A percentile compares a stretch with the other conserved stretches of the same genome.
Conservation (phyloP, 2,113 vertebrate genomes). For the Collichthys lucidus region DNA sequence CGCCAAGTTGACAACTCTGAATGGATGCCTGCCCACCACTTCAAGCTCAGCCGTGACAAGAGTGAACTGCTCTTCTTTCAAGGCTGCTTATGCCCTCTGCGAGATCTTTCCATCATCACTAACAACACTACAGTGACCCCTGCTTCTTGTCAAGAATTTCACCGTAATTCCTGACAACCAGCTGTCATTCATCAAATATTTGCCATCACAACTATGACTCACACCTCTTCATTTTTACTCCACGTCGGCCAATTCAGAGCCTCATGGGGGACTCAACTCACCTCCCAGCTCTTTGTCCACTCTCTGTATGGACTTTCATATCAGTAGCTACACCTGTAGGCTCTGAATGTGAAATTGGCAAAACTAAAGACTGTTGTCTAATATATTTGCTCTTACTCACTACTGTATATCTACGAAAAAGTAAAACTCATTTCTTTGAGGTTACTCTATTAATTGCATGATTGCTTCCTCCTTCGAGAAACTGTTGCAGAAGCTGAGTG, state of each 20-base stretch:
- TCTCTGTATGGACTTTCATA: constrained; percentile 19
- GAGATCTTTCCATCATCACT: constrained; percentile 64
- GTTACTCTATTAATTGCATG: constrained; percentile 54
- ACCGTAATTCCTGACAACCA: constrained; percentile 63
- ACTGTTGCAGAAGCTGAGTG: not conserved
- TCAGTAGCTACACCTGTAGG: constrained; percentile 1
- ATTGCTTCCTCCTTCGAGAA: constrained; percentile 38
- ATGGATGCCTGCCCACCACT: constrained; percentile 50
- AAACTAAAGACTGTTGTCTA: not conserved
- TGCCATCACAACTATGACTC: constrained; percentile 31
- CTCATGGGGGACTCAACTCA: constrained; percentile 12
- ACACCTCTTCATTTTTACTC: constrained; percentile 32
- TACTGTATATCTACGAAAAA: constrained; percentile 17
- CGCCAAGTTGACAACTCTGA: constrained; percentile 53
- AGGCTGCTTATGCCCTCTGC: constrained; percentile 38
- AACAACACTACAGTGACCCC: constrained; percentile 65
- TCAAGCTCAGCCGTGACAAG: constrained; percentile 49
- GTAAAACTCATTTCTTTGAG: constrained; percentile 29
- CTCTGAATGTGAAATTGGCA: constrained; percentile 10
- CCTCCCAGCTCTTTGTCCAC: constrained; percentile 34
- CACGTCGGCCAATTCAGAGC: constrained; percentile 28
- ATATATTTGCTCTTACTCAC: constrained; percentile 27
- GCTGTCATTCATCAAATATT: constrained; percentile 65
- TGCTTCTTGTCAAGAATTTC: constrained; percentile 66
- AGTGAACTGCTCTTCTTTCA: constrained; percentile 47